Evolutionary conservation across 2,113 vertebrate species (phyloP).

Genomic region (Perccottus glenii): DNA sequence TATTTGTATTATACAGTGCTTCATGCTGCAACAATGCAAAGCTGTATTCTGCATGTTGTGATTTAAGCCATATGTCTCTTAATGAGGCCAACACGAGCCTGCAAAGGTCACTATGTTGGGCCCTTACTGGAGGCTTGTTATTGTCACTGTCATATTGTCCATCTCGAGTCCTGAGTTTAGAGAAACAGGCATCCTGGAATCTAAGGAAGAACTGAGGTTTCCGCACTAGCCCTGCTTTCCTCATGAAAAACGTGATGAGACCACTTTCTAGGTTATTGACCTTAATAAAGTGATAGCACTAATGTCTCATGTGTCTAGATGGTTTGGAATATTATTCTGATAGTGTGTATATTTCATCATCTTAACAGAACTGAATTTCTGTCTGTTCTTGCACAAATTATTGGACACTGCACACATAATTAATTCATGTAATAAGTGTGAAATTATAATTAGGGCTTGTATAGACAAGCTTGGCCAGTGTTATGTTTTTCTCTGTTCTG

Average conservation of each 20-base stretch:
- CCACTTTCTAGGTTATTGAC: slow-evolving; percentile 73
- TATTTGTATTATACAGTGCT: background rate
- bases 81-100: slow-evolving; percentile 87
- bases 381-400: slow-evolving; percentile 26
- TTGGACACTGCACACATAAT: background rate
- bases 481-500: slow-evolving; percentile 24
- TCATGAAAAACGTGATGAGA: slow-evolving; percentile 50
- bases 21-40: too few species aligned
- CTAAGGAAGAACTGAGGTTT: background rate
- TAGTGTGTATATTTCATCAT: slow-evolving; percentile 48
- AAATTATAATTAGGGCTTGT: slow-evolving; percentile 23
- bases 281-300: slow-evolving; percentile 42
- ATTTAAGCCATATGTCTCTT: slow-evolving; percentile 89
- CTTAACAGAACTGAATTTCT: slow-evolving; percentile 9
- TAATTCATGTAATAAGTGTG: slow-evolving; percentile 26
- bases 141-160: slow-evolving; percentile 80
- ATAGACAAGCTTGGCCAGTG: slow-evolving; percentile 14
- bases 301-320: slow-evolving; percentile 37
- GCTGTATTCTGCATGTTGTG: slow-evolving; percentile 72
- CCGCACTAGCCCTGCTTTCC: slow-evolving; percentile 36
- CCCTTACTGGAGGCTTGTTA: slow-evolving; percentile 74
- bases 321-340: slow-evolving; percentile 26
- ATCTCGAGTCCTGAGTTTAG: slow-evolving; percentile 73
- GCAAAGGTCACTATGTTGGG: slow-evolving; percentile 80
- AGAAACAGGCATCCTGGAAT: slow-evolving; percentile 44